Evolutionary conservation across 2,888 invertebrate genomes (phyloP).

Genomic region (Andrena camellia): DNA sequence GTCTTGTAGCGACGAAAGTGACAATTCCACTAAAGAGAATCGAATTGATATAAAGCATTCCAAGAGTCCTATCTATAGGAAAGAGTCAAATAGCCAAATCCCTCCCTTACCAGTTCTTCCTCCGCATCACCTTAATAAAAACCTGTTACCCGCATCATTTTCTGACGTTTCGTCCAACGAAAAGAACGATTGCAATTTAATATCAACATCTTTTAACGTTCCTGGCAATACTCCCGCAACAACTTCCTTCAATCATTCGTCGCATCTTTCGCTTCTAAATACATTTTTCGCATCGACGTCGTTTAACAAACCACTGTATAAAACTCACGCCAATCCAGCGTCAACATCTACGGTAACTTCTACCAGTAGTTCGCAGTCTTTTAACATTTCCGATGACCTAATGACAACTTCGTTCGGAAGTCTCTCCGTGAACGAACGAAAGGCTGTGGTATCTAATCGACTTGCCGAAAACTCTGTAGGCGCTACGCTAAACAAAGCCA

Average conservation of each 20-base stretch:
- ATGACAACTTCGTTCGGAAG: conserved; percentile 74
- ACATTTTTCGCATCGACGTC: conserved; percentile 68
- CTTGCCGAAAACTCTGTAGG: conserved; percentile 38
- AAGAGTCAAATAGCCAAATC: conserved; percentile 83
- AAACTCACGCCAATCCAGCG: conserved; percentile 44
- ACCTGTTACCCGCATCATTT: conserved; percentile 70
- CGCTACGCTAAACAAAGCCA: conserved; percentile 34
- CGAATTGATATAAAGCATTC: conserved; percentile 79
- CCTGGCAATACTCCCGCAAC: conserved; percentile 54
- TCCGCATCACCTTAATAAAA: conserved; percentile 70
- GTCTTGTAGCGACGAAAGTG: conserved; percentile 83
- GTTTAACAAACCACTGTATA: conserved; percentile 66
- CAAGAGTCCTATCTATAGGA: conserved; percentile 84
- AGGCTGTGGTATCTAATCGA: conserved; percentile 36
- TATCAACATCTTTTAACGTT: conserved; percentile 78
- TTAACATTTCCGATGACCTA: conserved; percentile 65
- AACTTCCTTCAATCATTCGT: conserved; percentile 64
- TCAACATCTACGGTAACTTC: conserved; percentile 42
- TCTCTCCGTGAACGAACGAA: conserved; percentile 62
- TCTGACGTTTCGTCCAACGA: conserved; percentile 59
- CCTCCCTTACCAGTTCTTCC: conserved; percentile 79
- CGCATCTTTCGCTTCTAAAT: conserved; percentile 60
- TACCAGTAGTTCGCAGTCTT: conserved; percentile 48
- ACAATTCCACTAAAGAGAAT: conserved; percentile 76
- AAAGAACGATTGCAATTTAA: conserved; percentile 73